phyloP scores from a whole-genome alignment of 2,888 invertebrate species.

The Muschampia plurimacula region DNA sequence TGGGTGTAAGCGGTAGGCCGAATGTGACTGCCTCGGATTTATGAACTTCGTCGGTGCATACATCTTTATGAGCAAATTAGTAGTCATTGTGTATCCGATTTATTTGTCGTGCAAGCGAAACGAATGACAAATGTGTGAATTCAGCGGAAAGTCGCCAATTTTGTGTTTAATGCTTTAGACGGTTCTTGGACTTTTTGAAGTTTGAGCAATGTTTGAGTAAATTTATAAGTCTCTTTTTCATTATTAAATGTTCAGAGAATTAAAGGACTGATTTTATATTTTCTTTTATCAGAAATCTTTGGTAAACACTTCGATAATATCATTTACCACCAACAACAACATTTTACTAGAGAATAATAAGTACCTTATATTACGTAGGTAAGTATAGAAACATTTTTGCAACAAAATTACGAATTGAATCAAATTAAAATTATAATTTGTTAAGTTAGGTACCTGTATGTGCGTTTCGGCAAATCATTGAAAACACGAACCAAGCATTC shows the following conservation, averaged over 20 bases:
- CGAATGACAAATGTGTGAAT: conserved; percentile 79
- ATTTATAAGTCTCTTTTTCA: conserved; percentile 4
- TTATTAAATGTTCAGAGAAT: not conserved
- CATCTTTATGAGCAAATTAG: conserved; percentile 84
- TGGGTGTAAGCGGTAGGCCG: conserved; percentile 84
- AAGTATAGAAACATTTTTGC: not conserved
- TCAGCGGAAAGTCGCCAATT: conserved; percentile 55
- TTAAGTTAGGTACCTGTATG: too few relatives aligned
- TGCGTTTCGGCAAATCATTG: not conserved
- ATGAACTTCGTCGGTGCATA: conserved; percentile 78
- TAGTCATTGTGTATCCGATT: conserved; percentile 82
- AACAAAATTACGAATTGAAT: not conserved
- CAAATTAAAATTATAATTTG: not conserved
- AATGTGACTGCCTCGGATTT: conserved; percentile 79
- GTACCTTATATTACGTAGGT: too few relatives aligned
- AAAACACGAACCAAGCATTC: not conserved
- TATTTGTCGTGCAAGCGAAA: conserved; percentile 69
- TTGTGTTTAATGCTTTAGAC: conserved; percentile 37
- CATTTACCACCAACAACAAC: not conserved
- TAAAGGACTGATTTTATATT: not conserved
- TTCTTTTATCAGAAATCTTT: not conserved
- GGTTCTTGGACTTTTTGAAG: not conserved
- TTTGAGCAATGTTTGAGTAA: conserved; percentile 15
- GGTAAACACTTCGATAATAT: not conserved
- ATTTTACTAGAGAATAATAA: not conserved